A percentile compares a stretch with the other conserved stretches of the same genome.
Conservation (phyloP, 2,888 invertebrate species). For the Ophioninae sp. region DNA sequence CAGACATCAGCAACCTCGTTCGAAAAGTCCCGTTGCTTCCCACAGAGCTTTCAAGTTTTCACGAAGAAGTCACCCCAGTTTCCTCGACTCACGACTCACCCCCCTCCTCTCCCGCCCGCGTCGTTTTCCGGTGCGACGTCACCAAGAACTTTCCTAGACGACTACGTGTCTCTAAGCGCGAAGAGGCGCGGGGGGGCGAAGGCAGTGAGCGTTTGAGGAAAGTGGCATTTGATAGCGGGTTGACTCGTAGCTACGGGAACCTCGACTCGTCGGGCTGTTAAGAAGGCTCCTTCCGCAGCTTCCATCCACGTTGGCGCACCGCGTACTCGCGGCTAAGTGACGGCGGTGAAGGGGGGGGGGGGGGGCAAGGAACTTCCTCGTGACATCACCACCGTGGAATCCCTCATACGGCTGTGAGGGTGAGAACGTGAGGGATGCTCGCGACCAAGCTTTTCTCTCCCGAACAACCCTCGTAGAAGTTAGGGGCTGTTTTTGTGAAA, state of each 20-base stretch:
- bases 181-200: neutral
- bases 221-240: slow-evolving; percentile 56
- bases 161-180: slow-evolving; percentile 6
- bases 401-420: slow-evolving; percentile 25
- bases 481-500: neutral
- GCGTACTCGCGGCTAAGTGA: slow-evolving; percentile 54
- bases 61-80: slow-evolving; percentile 55
- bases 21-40: slow-evolving; percentile 49
- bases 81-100: slow-evolving; percentile 19
- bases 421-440: slow-evolving; percentile 19
- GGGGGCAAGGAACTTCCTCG: slow-evolving; percentile 58
- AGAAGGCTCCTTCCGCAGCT: slow-evolving; percentile 43
- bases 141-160: slow-evolving; percentile 43
- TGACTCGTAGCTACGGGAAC: slow-evolving; percentile 29
- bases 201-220: slow-evolving; percentile 56
- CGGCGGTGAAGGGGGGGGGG: too few species aligned
- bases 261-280: slow-evolving; percentile 23
- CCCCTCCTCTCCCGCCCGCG: neutral
- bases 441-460: slow-evolving; percentile 39
- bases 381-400: slow-evolving; percentile 55
- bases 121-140: slow-evolving; percentile 24
- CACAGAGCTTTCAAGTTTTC: slow-evolving; percentile 50
- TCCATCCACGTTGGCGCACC: slow-evolving; percentile 30
- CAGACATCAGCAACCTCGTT: slow-evolving; percentile 16
- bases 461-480: slow-evolving; percentile 30